Base-by-base conservation (phyloP, 2,797 vertebrate genomes). In the Xiphophorus birchmanni region DNA sequence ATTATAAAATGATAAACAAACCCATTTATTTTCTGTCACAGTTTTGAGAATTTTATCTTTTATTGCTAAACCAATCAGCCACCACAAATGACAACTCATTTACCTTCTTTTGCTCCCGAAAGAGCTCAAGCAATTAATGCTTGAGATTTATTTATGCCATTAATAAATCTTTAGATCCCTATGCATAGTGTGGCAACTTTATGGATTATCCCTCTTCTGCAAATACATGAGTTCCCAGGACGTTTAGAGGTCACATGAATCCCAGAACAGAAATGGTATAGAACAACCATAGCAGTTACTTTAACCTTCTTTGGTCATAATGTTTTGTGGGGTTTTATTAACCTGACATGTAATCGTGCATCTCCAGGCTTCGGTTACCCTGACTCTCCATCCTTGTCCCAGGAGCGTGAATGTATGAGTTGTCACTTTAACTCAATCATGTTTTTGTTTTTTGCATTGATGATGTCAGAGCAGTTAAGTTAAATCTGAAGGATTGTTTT, bases 401-500 rank as follows among this genome's bases (percentile, higher is more conserved):
- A 42, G 65, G 37, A 23, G 12, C 21, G 8, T 26, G 65, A 40
- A 69, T 26, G 11, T 69, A 42, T 10, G 35, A 69, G 18, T 21
- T 42, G 35, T 67, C 63, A 17, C 23, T 75, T 0, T 71, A 79
- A 48, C 47, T 74, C 56, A 2, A 8, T 40, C 50, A 18, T 23
- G 10, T 58, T 82, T 32, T 63, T 0, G 73, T 44, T 81, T 65
- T 5, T 52, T 52, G 7, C 40, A 58, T 17, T n/a, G 15, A 44
- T 65, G 50, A 54, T 3, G 11, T 73, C 52, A 52, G 15, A 80
- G 50, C 44, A 72, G 37, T n/a, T 26, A 37, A 80, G 48, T 82
- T 52, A 71, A 40, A 75, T 80, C 48, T 79, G 42, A 86, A 73
- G 75, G 76, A 54, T 82, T 72, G 29, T 71, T 50, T 75, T 26